A percentile compares a stretch with the other conserved stretches of the same genome.
Conservation (phyloP, 92 coral and sea anemone genomes). For the Bergia sp. region DNA sequence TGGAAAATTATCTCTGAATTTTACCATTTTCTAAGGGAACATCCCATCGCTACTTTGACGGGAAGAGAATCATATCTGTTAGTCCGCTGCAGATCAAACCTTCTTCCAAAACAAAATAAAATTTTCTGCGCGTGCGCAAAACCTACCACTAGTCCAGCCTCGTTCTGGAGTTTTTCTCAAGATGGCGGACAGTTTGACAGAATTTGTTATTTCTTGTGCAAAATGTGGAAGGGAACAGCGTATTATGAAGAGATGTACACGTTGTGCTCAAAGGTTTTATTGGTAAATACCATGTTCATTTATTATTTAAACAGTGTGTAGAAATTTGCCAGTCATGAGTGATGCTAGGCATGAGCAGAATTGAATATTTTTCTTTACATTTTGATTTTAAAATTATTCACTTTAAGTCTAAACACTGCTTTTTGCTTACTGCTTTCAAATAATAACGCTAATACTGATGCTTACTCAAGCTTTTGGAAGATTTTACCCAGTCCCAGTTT, state of each 20-base stretch:
- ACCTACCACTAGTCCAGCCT: neutral
- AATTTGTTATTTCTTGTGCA: constrained; percentile 48
- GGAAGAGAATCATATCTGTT: neutral
- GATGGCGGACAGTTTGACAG: constrained; percentile 52
- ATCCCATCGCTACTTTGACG: neutral
- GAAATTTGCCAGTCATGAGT: too few relatives aligned
- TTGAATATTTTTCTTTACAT: too few relatives aligned
- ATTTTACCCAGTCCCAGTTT: too few relatives aligned
- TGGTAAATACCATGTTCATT: constrained; percentile 60
- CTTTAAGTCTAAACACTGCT: too few relatives aligned
- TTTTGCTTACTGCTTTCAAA: too few relatives aligned
- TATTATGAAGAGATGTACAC: constrained; percentile 87
- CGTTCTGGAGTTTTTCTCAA: constrained; percentile 36
- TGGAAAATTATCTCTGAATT: neutral
- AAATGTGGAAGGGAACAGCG: constrained; percentile 64
- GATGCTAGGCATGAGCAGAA: too few relatives aligned
- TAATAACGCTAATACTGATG: too few relatives aligned
- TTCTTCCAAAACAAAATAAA: constrained; percentile 3
- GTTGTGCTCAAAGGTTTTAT: constrained; percentile 75
- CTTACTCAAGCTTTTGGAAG: too few relatives aligned
- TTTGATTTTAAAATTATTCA: too few relatives aligned
- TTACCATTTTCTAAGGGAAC: constrained; percentile 21
- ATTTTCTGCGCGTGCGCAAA: constrained; percentile 32
- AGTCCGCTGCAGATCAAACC: neutral
- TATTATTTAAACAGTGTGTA: neutral